Conservation (phyloP, 2,113 vertebrate species). For the Tupaia chinensis region DNA sequence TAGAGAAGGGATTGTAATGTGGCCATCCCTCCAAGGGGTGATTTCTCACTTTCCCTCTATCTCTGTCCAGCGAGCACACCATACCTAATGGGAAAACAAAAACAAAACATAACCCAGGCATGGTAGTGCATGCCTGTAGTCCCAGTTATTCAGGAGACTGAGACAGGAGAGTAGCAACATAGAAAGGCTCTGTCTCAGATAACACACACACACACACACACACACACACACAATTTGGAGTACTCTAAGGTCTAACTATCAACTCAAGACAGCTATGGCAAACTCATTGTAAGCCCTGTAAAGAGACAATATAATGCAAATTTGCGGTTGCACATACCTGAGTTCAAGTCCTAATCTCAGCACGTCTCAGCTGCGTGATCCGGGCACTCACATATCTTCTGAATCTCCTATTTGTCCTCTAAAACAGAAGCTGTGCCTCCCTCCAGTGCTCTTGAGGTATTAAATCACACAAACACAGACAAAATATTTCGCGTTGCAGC, state of each 20-base stretch:
- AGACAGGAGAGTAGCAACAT: no score
- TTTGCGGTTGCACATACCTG: background rate
- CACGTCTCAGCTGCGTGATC: background rate
- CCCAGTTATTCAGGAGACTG: no score
- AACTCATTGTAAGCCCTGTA: background rate
- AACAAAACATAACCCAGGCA: no score
- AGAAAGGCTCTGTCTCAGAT: no score
- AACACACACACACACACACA: background rate
- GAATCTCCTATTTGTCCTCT: background rate
- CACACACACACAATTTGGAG: background rate
- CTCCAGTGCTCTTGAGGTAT: background rate
- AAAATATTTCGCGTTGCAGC: background rate
- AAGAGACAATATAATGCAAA: background rate
- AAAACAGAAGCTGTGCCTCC: background rate
- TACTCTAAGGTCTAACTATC: slow-evolving; percentile 37
- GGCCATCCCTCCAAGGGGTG: no score
- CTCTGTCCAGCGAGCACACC: no score
- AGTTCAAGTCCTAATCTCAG: background rate
- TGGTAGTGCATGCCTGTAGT: no score
- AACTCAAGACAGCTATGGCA: background rate
- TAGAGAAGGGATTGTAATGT: no score
- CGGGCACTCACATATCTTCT: background rate
- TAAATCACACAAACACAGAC: slow-evolving; percentile 10
- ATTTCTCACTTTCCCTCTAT: no score
- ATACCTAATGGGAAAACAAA: no score